These are phyloP conservation scores for Lithophane ornitopus DNA, from an alignment of 2,888 invertebrate genomes.

Conservation along the genomic window DNA sequence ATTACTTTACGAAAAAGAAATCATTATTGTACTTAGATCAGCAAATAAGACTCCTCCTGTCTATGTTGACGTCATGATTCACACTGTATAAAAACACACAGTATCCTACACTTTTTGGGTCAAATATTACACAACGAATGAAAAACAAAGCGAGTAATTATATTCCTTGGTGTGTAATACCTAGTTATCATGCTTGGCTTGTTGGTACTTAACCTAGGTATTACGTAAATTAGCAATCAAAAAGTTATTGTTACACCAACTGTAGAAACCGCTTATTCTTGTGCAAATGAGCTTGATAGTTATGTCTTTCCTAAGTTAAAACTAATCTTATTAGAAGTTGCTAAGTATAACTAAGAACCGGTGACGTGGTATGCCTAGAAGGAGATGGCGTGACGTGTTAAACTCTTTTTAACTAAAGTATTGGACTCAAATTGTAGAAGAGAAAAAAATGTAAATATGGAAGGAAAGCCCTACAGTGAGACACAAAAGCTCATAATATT, in stretches of 20 bases:
- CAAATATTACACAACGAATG: neutral
- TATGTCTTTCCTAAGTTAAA: neutral
- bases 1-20: neutral
- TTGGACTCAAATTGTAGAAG: neutral
- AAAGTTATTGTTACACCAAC: neutral
- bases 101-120: neutral
- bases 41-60: neutral
- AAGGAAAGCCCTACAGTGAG: neutral
- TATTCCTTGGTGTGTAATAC: conserved; percentile 10
- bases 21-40: neutral
- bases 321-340: neutral
- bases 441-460: neutral
- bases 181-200: neutral
- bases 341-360: neutral
- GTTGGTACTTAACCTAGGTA: neutral
- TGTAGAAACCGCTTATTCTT: neutral
- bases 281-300: neutral
- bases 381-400: neutral
- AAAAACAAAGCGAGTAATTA: neutral
- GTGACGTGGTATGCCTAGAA: neutral
- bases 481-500: neutral
- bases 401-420: neutral
- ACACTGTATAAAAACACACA: neutral
- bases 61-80: neutral
- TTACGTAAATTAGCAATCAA: conserved; percentile 13